Evolutionary conservation across 2,113 vertebrate species (phyloP).

Genomic region (Eulacestoma nigropectus): DNA sequence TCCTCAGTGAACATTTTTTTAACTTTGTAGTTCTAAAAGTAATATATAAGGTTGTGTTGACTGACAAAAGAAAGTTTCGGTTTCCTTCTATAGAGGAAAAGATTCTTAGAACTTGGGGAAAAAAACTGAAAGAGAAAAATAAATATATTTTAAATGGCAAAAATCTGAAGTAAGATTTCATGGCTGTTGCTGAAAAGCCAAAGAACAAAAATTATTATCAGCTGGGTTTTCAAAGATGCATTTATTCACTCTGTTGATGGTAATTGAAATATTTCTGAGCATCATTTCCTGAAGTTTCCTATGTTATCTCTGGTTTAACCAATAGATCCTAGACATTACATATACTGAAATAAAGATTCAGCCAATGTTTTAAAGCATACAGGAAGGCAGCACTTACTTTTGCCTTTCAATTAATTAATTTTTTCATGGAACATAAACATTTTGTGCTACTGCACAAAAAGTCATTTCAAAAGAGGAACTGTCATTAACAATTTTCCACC

Average conservation of each 20-base stretch:
- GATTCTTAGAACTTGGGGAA: background rate
- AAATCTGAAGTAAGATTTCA: background rate
- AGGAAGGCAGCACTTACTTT: background rate
- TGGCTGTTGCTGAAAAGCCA: background rate
- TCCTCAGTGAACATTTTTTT: background rate
- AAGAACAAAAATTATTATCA: background rate
- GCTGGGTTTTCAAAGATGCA: background rate
- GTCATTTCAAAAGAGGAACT: background rate
- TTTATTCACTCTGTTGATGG: background rate
- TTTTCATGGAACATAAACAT: background rate
- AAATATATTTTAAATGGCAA: background rate
- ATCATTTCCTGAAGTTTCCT: background rate
- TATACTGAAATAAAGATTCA: background rate
- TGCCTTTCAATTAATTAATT: background rate
- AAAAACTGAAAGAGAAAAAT: background rate
- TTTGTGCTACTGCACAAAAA: background rate
- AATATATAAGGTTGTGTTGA: background rate
- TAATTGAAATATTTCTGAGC: background rate
- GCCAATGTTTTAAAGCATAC: background rate
- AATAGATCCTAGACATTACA: background rate
- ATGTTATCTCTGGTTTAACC: background rate
- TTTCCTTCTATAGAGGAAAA: background rate
- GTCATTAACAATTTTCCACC: background rate
- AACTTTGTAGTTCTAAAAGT: background rate
- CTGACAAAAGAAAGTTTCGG: background rate